Base-by-base conservation (phyloP, 2,888 invertebrate species). In the Aquatica leii region DNA sequence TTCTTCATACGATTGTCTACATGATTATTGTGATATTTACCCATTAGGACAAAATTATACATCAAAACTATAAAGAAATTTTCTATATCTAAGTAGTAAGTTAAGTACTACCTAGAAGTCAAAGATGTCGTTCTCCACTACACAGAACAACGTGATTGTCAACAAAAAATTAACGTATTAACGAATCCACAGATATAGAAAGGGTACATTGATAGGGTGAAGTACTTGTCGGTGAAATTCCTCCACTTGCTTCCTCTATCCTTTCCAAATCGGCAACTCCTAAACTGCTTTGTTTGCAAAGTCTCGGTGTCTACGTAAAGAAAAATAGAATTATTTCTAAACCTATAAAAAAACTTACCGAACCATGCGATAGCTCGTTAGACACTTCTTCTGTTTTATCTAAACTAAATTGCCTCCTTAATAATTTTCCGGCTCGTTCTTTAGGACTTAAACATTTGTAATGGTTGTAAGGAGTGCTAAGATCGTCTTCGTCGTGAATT, bases 391-490 rank as follows among this genome's bases (percentile, higher is more conserved):
- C 89, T 15, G 88, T 86, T 17, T 89, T 85, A 77, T 90, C 90
- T 58, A 90, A 80, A 76, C 90, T 90, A 74, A 89, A 90, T 78
- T 90, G 90, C 43, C 90, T 83, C 56, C 87, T 83, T 43, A 89
- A 80, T 67, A 88, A 69, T 63, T 81, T 81, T 2, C 80, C 80
- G 1, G 77, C 70, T 49, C 77, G 69, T 54, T 81, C 76, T 60
- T 88, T 88, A 5, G 88, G 88, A 73, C 88, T 88, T 17, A 89
- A 82, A 76, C 88, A 90, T 78, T 89, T 87, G 80, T 91, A 92
- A 70, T 91, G 89, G 75, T 89, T 88, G 78, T 91, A 92, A 1
- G 91, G 90, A 0, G 88, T 88, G 77, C 90, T 90, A 49, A 90
- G 83, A 74, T 91, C 91, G 71, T 84, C 85, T 70, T 86, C 85